phyloP scores from a whole-genome alignment of 2,113 vertebrate species.

The Calidris pugnax region DNA sequence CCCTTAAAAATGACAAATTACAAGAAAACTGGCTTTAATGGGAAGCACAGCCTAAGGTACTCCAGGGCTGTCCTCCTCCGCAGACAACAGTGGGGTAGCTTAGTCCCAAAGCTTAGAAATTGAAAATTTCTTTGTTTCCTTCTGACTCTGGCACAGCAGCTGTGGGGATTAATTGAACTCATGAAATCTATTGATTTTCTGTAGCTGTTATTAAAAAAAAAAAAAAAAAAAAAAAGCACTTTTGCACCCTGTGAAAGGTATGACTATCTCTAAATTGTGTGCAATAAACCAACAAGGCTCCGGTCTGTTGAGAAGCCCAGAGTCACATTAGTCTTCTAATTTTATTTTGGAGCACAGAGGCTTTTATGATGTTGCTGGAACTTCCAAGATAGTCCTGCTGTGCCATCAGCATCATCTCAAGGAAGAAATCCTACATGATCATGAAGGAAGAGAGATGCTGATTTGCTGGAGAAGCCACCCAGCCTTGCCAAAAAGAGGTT shows the following conservation, averaged over 20 bases:
- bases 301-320: constrained; percentile 55
- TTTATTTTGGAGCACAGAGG: constrained; percentile 63
- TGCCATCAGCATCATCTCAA: background rate
- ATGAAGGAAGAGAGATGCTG: background rate
- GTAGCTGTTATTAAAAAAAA: constrained; percentile 50
- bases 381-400: background rate
- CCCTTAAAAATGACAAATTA: background rate
- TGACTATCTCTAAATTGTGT: constrained; percentile 53
- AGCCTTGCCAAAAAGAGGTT: background rate
- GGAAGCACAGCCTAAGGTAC: background rate
- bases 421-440: background rate
- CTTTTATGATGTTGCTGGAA: constrained; percentile 53
- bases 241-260: constrained; percentile 29
- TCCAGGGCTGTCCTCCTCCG: background rate
- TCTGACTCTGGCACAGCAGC: constrained; percentile 24
- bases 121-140: constrained; percentile 44
- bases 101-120: background rate
- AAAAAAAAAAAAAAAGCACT: background rate
- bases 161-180: constrained; percentile 50
- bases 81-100: background rate
- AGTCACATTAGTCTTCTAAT: constrained; percentile 51
- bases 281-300: constrained; percentile 57
- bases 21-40: background rate
- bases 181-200: constrained; percentile 63
- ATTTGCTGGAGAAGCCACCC: background rate